Evolutionary conservation across 2,888 invertebrate genomes (phyloP), one percentile per base, ranked within the genome.

Genomic region (Atrina japonica): DNA sequence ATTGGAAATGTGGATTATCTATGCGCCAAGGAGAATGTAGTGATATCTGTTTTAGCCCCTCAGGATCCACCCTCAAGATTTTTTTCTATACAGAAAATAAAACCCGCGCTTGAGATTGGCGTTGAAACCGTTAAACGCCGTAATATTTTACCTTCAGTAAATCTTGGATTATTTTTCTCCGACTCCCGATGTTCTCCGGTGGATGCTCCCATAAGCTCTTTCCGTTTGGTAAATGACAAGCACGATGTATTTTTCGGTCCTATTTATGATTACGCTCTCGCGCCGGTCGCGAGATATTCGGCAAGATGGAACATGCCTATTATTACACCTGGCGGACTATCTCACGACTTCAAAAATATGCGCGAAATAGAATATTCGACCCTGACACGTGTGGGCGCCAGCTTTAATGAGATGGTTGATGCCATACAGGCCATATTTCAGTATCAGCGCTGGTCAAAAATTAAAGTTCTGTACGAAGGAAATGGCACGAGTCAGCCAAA

Each of bases 281-380:
- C 96, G 86, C 96, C 96, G 0, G 96, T 97, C 0, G 96, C 96
- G 3, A 92, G 96, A 69, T 93, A 97, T 60, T 96, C 97, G 0
- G 96, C 96, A 1, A 96, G 95, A 89, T 97, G 97, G 97, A 96
- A 96, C 89, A 94, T 95, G 0, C 96, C 97, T 0, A 95, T 97
- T 80, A 95, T 97, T 82, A 96, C 96, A 16, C 84, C 90, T 2
- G 90, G 89, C 0, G 90, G 87, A 3, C 78, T 89, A 63, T 87
- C 88, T 6, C 81, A 86, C 58, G 86, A 88, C 66, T 90, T 90
- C 78, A 2, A 45, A 66, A 16, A 59, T 68, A 14, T 56, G 5
- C 29, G 49, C 6, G 49, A 66, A 25, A 35, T 7, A 14, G 82
- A 83, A 40, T 84, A 76, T 45, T 27, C 56, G 6, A 71, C 78